Conservation (phyloP, 2,113 vertebrate species). For the Phyllopteryx taeniolatus region DNA sequence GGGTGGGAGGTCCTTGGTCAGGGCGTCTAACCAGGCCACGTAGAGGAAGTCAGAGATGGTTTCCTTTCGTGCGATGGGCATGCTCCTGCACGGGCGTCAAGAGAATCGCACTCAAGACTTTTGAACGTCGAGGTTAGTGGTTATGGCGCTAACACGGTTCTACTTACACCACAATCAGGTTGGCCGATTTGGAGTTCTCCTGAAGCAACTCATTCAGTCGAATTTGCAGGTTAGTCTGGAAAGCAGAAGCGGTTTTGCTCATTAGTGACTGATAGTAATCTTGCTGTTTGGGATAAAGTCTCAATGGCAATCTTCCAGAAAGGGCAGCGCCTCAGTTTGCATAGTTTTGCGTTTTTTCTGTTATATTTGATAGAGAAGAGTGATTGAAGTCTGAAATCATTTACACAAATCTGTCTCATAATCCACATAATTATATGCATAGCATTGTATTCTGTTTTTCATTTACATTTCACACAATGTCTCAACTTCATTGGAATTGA, state of each 20-base stretch:
- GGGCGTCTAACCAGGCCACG: constrained; percentile 93
- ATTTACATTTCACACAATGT: no score
- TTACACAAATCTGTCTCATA: no score
- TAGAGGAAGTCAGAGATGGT: constrained; percentile 90
- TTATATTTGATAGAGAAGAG: no score
- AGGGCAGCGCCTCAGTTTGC: neutral
- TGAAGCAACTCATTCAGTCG: constrained; percentile 90
- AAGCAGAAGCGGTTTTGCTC: constrained; percentile 17
- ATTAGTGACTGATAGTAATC: neutral
- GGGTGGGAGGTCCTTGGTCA: constrained; percentile 92
- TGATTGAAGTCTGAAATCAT: no score
- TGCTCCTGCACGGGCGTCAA: constrained; percentile 77
- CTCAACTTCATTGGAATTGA: no score
- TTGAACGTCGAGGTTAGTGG: neutral
- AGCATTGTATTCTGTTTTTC: no score
- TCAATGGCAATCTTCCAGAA: neutral
- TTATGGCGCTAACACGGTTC: neutral
- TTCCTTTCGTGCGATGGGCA: constrained; percentile 94
- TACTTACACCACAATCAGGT: constrained; percentile 93
- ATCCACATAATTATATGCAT: no score
- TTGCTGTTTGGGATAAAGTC: neutral
- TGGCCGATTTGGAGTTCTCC: constrained; percentile 86
- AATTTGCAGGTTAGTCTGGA: constrained; percentile 88
- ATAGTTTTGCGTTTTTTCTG: neutral
- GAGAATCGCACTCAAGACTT: constrained; percentile 2